Evolutionary conservation across 2,888 invertebrate species (phyloP).

Genomic region (Autographa gamma): DNA sequence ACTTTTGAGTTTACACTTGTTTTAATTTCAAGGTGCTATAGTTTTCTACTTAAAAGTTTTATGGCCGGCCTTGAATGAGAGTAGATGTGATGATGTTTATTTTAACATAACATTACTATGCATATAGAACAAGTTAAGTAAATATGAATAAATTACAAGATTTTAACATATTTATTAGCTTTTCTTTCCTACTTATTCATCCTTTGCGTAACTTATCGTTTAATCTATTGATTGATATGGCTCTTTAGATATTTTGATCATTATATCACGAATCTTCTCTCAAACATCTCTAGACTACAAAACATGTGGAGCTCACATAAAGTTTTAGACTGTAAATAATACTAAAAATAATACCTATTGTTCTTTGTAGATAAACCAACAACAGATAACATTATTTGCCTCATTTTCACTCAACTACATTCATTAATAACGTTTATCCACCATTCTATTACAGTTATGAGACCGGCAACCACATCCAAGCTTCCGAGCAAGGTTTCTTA

Average conservation of each 20-base stretch:
- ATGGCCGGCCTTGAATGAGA: conserved; percentile 3
- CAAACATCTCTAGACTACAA: not conserved
- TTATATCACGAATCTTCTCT: no score
- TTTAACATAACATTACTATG: conserved; percentile 17
- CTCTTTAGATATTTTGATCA: not conserved
- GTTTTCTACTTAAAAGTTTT: not conserved
- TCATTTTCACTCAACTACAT: not conserved
- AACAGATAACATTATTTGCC: not conserved
- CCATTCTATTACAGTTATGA: conserved; percentile 90
- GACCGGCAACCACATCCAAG: conserved; percentile 94
- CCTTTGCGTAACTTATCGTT: not conserved
- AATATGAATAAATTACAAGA: conserved; percentile 38
- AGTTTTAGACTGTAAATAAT: not conserved
- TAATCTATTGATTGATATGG: not conserved
- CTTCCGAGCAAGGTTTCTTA: conserved; percentile 93
- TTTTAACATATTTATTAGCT: conserved; percentile 27
- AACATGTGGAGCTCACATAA: not conserved
- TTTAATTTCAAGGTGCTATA: not conserved
- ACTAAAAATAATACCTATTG: not conserved
- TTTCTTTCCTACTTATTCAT: conserved; percentile 10
- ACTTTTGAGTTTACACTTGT: not conserved
- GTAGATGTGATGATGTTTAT: not conserved
- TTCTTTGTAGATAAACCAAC: not conserved
- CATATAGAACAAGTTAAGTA: conserved; percentile 26
- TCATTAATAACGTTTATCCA: not conserved